phyloP scores from a whole-genome alignment of 2,113 vertebrate genomes.

The Hiodon alosoides region DNA sequence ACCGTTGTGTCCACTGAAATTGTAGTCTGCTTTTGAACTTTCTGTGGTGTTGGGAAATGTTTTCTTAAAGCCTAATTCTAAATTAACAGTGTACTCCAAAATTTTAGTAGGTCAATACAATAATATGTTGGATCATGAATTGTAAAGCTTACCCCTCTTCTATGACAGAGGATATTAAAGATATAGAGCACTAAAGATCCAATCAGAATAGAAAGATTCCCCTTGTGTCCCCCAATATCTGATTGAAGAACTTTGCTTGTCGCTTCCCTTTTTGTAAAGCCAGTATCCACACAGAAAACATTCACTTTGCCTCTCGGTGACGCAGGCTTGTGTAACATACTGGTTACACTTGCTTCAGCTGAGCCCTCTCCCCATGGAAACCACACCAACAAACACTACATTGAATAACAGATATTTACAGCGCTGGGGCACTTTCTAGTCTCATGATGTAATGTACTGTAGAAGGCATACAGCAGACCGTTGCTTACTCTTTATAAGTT shows the following conservation, averaged over 20 bases:
- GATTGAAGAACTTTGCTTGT: not conserved
- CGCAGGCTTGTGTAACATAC: constrained; percentile 5
- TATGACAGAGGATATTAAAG: not conserved
- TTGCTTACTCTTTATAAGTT: not conserved
- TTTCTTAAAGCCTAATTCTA: too few relatives aligned
- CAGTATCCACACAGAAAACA: not conserved
- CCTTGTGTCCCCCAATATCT: not conserved
- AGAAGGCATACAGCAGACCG: not conserved
- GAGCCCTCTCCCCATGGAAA: constrained; percentile 28
- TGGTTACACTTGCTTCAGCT: constrained; percentile 9
- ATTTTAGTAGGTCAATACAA: too few relatives aligned
- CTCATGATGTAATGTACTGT: not conserved
- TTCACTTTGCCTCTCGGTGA: not conserved
- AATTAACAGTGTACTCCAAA: too few relatives aligned
- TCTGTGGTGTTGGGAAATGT: too few relatives aligned
- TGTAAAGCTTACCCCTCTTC: not conserved
- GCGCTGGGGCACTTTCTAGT: not conserved
- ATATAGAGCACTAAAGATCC: not conserved
- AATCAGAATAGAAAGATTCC: not conserved
- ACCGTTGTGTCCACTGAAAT: too few relatives aligned
- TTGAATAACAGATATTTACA: not conserved
- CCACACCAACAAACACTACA: constrained; percentile 28
- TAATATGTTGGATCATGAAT: too few relatives aligned
- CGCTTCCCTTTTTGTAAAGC: constrained; percentile 4
- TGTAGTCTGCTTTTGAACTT: too few relatives aligned